phyloP scores from a whole-genome alignment of 1,140 invertebrate genomes.

The Chrysopa pallens region DNA sequence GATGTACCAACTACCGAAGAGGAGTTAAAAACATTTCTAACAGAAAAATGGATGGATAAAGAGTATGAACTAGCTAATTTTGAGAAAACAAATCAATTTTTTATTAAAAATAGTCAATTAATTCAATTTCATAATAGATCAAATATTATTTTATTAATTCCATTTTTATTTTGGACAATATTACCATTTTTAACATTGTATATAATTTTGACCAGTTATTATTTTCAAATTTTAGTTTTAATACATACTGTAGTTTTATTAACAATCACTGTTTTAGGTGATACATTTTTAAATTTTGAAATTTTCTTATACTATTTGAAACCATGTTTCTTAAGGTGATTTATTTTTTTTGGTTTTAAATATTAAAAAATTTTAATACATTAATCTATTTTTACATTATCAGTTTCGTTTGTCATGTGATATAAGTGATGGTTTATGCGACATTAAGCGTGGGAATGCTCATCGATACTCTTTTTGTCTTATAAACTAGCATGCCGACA shows the following conservation, averaged over 20 bases:
- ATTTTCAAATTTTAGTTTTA: slow-evolving; percentile 29
- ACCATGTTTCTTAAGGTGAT: too few relatives aligned
- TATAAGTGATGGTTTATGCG: too few relatives aligned
- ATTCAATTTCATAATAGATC: slow-evolving; percentile 17
- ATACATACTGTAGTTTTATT: slow-evolving; percentile 27
- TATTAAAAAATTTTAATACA: too few relatives aligned
- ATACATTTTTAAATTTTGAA: slow-evolving; percentile 35
- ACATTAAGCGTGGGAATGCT: too few relatives aligned
- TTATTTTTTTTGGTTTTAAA: too few relatives aligned
- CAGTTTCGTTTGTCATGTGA: too few relatives aligned
- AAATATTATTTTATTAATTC: slow-evolving; percentile 25
- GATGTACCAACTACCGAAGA: slow-evolving; percentile 37
- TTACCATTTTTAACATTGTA: slow-evolving; percentile 23
- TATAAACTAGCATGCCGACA: too few relatives aligned
- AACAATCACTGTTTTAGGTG: slow-evolving; percentile 26
- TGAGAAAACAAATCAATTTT: slow-evolving; percentile 28
- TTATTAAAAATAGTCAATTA: slow-evolving; percentile 8
- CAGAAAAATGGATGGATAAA: slow-evolving; percentile 51
- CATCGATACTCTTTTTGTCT: too few relatives aligned
- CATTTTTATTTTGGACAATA: slow-evolving; percentile 34
- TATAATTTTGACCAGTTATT: slow-evolving; percentile 22
- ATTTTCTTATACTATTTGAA: slow-evolving; percentile 22
- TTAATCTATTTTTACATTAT: too few relatives aligned
- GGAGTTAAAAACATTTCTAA: slow-evolving; percentile 43
- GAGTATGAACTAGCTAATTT: slow-evolving; percentile 42